Evolutionary conservation across 2,888 invertebrate species (phyloP).

Genomic region (Dyspetes luteomarginatus): DNA sequence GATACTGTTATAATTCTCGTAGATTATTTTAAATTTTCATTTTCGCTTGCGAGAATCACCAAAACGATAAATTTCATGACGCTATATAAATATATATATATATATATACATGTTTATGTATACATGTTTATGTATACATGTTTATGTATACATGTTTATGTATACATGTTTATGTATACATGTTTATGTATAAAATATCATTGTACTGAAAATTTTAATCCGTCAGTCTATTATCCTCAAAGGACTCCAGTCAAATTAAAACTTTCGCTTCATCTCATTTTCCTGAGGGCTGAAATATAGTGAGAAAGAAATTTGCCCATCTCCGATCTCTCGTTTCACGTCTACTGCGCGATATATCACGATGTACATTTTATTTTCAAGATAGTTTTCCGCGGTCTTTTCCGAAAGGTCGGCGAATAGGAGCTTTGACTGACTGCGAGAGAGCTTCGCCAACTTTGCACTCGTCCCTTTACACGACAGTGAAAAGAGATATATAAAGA

Average conservation of each 20-base stretch:
- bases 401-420: neutral
- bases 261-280: slow-evolving; percentile 37
- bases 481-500: neutral
- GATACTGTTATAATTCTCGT: too few species aligned
- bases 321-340: slow-evolving; percentile 16
- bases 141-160: too few species aligned
- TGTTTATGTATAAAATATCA: neutral
- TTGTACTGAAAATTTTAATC: slow-evolving; percentile 49
- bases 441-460: slow-evolving; percentile 42
- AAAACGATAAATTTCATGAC: too few species aligned
- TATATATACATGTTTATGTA: too few species aligned
- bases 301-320: slow-evolving; percentile 5
- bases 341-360: neutral
- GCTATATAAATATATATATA: too few species aligned
- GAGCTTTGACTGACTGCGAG: slow-evolving; percentile 12
- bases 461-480: neutral
- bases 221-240: slow-evolving; percentile 23
- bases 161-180: too few species aligned
- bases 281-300: slow-evolving; percentile 24
- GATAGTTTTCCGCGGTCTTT: slow-evolving; percentile 16
- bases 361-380: slow-evolving; percentile 24
- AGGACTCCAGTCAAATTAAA: slow-evolving; percentile 43
- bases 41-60: too few species aligned
- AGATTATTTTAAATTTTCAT: too few species aligned
- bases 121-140: too few species aligned